Evolutionary conservation across 2,888 invertebrate genomes (phyloP).

Genomic region (Lamellibrachia columna): DNA sequence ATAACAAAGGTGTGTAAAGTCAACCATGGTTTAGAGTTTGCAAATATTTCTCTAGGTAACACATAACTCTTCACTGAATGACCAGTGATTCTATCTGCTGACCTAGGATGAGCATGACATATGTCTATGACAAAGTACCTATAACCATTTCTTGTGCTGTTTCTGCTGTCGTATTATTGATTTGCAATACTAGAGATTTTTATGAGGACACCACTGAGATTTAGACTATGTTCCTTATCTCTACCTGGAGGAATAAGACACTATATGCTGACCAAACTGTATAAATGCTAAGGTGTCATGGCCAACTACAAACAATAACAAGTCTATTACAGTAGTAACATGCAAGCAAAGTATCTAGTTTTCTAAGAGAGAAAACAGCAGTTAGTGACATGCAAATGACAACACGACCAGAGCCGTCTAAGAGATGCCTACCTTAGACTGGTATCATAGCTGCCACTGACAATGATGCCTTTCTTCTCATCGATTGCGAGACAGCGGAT

Average conservation of each 20-base stretch:
- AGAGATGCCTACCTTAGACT: slow-evolving; percentile 56
- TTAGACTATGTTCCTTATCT: background rate
- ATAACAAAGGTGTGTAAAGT: background rate
- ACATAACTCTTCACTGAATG: background rate
- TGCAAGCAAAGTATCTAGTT: background rate
- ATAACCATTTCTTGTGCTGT: background rate
- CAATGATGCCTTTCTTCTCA: slow-evolving; percentile 53
- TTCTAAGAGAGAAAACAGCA: background rate
- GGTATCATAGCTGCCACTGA: slow-evolving; percentile 65
- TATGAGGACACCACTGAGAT: background rate
- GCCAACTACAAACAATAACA: background rate
- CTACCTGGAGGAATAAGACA: background rate
- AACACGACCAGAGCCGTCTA: background rate
- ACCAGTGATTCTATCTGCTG: background rate
- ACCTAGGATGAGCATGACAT: background rate
- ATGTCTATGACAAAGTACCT: background rate
- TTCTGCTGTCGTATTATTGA: background rate
- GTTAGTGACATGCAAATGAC: background rate
- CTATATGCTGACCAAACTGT: background rate
- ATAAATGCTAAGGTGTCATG: background rate
- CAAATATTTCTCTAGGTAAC: background rate
- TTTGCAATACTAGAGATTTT: background rate
- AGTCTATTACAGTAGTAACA: background rate
- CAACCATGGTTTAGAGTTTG: background rate
- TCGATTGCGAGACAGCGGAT: slow-evolving; percentile 58